phyloP scores from a whole-genome alignment of 2,797 vertebrate species.

The Orientallactaga sibirica region DNA sequence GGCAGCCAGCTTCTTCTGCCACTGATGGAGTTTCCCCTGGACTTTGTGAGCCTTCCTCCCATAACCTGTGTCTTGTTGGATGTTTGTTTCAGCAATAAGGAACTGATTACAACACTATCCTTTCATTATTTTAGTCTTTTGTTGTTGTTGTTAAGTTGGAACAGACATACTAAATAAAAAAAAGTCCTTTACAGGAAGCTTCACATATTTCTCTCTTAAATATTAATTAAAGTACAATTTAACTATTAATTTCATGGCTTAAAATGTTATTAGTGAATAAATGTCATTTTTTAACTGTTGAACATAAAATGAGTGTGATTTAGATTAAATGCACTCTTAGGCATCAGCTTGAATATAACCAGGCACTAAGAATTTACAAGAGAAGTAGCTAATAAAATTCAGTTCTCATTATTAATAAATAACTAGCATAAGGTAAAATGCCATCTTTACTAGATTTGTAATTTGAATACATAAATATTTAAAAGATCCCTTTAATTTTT shows the following conservation, averaged over 20 bases:
- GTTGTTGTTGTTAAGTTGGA: slow-evolving; percentile 29
- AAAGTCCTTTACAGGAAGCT: slow-evolving; percentile 38
- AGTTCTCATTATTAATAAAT: slow-evolving; percentile 81
- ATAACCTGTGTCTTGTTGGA: too few relatives aligned
- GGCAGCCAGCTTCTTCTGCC: too few relatives aligned
- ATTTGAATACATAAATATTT: slow-evolving; percentile 83
- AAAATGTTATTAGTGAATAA: slow-evolving; percentile 48
- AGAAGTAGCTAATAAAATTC: slow-evolving; percentile 76
- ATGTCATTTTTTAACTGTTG: slow-evolving; percentile 31
- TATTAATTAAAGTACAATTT: slow-evolving; percentile 50
- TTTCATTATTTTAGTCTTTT: slow-evolving; percentile 44
- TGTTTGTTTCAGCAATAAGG: too few relatives aligned
- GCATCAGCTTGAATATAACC: slow-evolving; percentile 51
- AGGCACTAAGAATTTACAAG: slow-evolving; percentile 68
- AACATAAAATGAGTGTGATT: slow-evolving; percentile 60
- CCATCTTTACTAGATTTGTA: slow-evolving; percentile 81
- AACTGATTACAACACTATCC: not conserved
- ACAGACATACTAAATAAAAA: not conserved
- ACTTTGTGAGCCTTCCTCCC: too few relatives aligned
- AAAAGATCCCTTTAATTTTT: slow-evolving; percentile 82
- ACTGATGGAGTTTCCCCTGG: too few relatives aligned
- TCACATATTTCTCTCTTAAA: slow-evolving; percentile 43
- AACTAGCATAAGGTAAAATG: slow-evolving; percentile 79
- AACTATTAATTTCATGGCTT: slow-evolving; percentile 12
- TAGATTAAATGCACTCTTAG: slow-evolving; percentile 57